A percentile compares a stretch with the other conserved stretches of the same genome.
Evolutionary conservation across 2,888 invertebrate species (phyloP).

Genomic region (Germaria angustata): DNA sequence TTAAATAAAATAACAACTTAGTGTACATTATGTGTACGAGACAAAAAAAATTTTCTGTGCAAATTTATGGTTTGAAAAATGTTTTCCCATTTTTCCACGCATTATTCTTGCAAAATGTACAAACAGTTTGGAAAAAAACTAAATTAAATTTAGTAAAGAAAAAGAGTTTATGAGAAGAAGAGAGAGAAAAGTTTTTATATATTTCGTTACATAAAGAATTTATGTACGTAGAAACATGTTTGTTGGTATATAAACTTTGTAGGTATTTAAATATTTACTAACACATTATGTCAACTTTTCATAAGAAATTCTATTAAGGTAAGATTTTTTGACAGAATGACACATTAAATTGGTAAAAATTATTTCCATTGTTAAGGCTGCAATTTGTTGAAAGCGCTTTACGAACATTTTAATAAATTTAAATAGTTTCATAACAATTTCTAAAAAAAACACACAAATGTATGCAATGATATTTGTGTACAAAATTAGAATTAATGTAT

Average conservation of each 20-base stretch:
- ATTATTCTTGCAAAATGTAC: no score
- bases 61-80: no score
- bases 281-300: background rate
- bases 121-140: background rate
- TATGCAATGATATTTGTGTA: conserved; percentile 13
- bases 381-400: background rate
- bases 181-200: background rate
- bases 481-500: conserved; percentile 1
- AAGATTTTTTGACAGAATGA: background rate
- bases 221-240: background rate
- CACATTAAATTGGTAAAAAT: background rate
- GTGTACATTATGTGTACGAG: no score
- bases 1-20: background rate
- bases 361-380: background rate
- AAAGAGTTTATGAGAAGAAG: no score
- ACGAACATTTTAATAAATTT: background rate
- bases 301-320: background rate
- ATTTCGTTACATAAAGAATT: background rate
- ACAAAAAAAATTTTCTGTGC: no score
- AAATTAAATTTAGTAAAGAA: background rate
- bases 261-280: background rate
- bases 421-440: background rate
- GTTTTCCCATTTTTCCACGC: no score
- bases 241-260: background rate
- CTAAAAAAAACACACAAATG: conserved; percentile 2